These are phyloP conservation scores for Aegithalos caudatus DNA, from an alignment of 2,113 vertebrate species.

Conservation along the genomic window DNA sequence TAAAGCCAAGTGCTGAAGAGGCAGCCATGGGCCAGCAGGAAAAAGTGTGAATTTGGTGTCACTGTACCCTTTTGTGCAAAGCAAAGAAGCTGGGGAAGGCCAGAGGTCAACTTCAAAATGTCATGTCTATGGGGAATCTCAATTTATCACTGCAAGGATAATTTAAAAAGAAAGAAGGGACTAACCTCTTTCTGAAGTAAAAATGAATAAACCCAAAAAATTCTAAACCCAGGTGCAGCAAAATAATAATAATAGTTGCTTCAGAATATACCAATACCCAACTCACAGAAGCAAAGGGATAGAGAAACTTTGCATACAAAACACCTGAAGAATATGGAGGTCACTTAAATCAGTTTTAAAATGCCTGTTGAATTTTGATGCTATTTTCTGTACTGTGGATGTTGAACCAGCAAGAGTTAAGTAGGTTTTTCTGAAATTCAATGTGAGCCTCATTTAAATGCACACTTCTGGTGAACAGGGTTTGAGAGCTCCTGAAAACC, in stretches of 20 bases:
- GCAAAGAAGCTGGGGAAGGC: neutral
- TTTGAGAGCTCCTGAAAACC: conserved; percentile 18
- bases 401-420: neutral
- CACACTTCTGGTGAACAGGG: neutral
- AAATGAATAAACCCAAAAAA: neutral
- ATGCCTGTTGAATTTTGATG: neutral
- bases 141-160: neutral
- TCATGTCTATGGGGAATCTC: neutral
- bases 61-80: neutral
- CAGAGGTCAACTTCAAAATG: neutral
- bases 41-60: neutral
- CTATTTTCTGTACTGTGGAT: neutral
- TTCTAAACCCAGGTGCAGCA: neutral
- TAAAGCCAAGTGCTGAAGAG: neutral
- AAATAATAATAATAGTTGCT: neutral
- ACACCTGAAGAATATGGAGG: rapidly evolving
- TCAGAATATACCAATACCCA: neutral
- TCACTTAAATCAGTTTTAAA: neutral
- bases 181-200: neutral
- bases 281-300: neutral
- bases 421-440: neutral
- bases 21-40: neutral
- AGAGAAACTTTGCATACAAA: neutral
- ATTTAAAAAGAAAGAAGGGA: neutral
- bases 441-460: neutral